Base-by-base conservation (phyloP, 2,113 vertebrate genomes). In the Dromiciops gliroides region DNA sequence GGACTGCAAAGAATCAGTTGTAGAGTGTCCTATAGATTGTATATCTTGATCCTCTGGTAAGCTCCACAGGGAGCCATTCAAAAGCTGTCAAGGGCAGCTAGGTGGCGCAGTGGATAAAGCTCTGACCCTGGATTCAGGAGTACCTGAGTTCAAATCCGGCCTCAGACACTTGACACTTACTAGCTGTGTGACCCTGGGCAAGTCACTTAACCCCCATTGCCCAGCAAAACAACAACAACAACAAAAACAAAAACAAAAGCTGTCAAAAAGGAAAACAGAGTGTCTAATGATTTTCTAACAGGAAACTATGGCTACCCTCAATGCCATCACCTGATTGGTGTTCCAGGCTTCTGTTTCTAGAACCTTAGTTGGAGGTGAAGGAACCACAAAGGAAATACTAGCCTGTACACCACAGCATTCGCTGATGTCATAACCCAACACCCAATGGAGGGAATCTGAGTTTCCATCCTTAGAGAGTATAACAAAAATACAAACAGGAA, bases 391-490 rank as follows among this genome's bases (percentile, higher is more conserved):
- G 52, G 83, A 91, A 49, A 44, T 24, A 53, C 89, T 24, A 97
- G 88, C 91, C 92, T 60, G 50, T 44, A 24, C 37, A 22, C 48
- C 56, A 5, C 56, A 92, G 44, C 19, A 52, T 51, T 88, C 31
- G 53, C 48, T 94, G 25, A 23, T 51, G 44, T 48, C 47, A n/a
- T 89, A 26, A 53, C 88, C 60, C 48, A 51, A 88, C 91, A 95
- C 93, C 67, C 26, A 50, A 67, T 49, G 90, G 90, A 0, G 47
- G 90, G 94, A 92, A 19, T 50, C 89, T 92, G 90, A 48, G 12
- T 93, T 92, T 95, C 90, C 48, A 94, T 92, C 92, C 95, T 94
- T 53, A 67, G 50, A 96, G 93, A 50, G 48, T 88, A 48, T 90
- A 94, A 48, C 91, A 75, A 44, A 44, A 48, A 24, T 11, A 24